Evolutionary conservation across 2,797 vertebrate species (phyloP).

Genomic region (Cryptoprocta ferox): DNA sequence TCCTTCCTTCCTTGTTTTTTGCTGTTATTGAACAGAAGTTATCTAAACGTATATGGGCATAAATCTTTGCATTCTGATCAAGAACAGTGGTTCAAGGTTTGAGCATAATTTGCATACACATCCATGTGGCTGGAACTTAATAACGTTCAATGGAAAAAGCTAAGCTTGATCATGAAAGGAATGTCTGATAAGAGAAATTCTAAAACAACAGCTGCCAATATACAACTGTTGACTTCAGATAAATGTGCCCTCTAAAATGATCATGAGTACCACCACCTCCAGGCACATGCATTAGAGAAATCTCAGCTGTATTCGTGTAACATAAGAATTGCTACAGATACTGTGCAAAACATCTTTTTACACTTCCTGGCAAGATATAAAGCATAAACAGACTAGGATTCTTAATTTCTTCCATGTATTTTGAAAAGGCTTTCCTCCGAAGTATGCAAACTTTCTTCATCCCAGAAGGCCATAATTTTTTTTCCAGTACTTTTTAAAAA

Average conservation of each 20-base stretch:
- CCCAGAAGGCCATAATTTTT: not conserved
- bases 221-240: not conserved
- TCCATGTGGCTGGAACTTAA: not conserved
- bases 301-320: not conserved
- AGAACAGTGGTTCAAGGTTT: not conserved
- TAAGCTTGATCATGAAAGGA: not conserved
- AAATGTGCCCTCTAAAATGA: not conserved
- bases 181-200: not conserved
- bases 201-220: not conserved
- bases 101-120: not conserved
- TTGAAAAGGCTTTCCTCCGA: not conserved
- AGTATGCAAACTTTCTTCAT: not conserved
- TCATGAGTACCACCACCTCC: no score
- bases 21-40: not conserved
- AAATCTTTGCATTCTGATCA: not conserved
- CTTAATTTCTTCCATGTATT: not conserved
- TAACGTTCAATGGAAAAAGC: not conserved
- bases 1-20: not conserved
- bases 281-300: not conserved
- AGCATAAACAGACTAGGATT: not conserved
- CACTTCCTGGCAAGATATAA: not conserved
- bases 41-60: not conserved
- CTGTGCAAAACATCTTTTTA: not conserved
- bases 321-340: not conserved
- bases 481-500: not conserved